phyloP scores from a whole-genome alignment of 2,888 invertebrate genomes.

The Limnephilus auricula region DNA sequence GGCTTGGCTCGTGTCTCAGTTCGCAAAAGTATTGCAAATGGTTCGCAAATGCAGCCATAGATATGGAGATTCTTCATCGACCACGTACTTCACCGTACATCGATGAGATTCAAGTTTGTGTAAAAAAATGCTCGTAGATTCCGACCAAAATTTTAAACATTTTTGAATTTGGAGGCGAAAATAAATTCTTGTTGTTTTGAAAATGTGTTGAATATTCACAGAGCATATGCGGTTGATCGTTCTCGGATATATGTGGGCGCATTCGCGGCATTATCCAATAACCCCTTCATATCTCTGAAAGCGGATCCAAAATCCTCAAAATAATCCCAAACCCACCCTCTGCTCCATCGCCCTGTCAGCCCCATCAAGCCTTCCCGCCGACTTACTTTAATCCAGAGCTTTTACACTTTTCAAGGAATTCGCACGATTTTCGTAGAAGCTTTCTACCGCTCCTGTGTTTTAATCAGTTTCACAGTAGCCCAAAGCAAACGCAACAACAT shows the following conservation, averaged over 20 bases:
- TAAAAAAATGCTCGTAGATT: too few species aligned
- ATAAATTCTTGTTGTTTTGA: neutral
- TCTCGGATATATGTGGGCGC: neutral
- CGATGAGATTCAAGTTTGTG: too few species aligned
- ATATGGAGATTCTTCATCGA: too few species aligned
- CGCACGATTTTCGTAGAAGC: neutral
- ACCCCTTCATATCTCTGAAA: conserved; percentile 15
- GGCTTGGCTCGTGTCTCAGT: too few species aligned
- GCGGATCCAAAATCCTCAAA: neutral
- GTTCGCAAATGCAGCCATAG: too few species aligned
- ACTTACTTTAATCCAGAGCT: conserved; percentile 10
- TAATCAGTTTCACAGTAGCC: neutral
- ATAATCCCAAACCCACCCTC: neutral
- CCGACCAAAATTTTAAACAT: too few species aligned
- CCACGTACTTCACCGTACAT: too few species aligned
- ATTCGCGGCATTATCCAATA: neutral
- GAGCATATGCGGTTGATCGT: conserved; percentile 6
- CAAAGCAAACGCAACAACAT: neutral
- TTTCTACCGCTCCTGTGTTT: neutral
- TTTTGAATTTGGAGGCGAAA: neutral
- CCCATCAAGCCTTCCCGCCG: neutral
- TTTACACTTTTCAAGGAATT: neutral
- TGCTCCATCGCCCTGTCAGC: neutral
- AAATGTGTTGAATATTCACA: neutral
- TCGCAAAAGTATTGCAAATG: too few species aligned